Base-by-base conservation (phyloP, 2,888 invertebrate genomes). In the Tanytarsus gracilentus region DNA sequence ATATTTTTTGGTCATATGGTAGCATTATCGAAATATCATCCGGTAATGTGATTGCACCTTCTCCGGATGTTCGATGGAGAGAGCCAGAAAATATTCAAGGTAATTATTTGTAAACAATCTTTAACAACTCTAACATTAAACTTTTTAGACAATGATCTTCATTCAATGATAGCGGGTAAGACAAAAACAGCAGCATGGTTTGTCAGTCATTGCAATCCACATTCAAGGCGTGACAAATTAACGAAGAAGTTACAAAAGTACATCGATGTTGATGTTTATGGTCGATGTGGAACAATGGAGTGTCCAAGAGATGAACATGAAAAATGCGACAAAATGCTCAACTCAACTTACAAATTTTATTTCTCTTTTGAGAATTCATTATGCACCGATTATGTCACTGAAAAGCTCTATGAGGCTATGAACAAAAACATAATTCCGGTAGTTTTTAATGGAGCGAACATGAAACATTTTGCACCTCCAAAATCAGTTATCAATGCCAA, bases 351-450 rank as follows among this genome's bases (percentile, higher is more conserved):
- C 68, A 82, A 79, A 68, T 85, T 85, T 67, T 84, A 85, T 66
- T 71, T 85, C 61, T 71, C 78, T 7, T 84, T 84, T 66, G 85
- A 85, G 67, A 85, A 85, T 67, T 81, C 83, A 7, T 76, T 83
- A 62, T 85, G 85, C 70, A 70, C 74, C 50, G 84, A 85, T 69
- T 85, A 85, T 68, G 80, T 85, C 36, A 84, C 84, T 1, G 84
- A 85, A 68, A 85, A 85, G 68, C 65, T 73, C 1, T 73, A 66
- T 39, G 66, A 64, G 7, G 66, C 66, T 1, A 62, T 73, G 25
- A 62, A 64, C 25, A 69, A 67, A 2, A 62, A 79, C 64, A 74
- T 83, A 9, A 70, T 85, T 33, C 84, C 84, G 1, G 77, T 84
- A 4, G 83, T 83, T 6, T 83, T 81, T 73, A 83, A 85, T 1